Conservation (phyloP, 1,140 invertebrate species). For the Lasioglossum baleicum region DNA sequence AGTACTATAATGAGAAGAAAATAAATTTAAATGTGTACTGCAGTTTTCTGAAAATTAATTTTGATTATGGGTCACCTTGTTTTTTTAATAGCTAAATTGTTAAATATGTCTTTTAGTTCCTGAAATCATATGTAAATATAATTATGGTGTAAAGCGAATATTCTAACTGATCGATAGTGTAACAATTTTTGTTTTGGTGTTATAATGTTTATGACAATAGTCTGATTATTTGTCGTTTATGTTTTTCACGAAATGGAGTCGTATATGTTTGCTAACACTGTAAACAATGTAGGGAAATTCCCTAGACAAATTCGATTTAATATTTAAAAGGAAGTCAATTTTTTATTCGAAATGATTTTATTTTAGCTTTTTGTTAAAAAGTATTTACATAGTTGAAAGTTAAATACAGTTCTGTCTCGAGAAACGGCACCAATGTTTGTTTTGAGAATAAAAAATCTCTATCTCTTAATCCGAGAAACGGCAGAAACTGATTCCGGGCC, state of each 20-base stretch:
- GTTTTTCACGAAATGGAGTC: background rate
- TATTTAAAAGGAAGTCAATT: too few relatives aligned
- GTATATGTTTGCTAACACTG: background rate
- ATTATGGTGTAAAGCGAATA: slow-evolving; percentile 14
- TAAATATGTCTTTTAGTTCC: background rate
- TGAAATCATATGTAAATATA: background rate
- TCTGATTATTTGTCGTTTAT: background rate
- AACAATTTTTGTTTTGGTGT: background rate
- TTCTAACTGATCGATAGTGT: background rate
- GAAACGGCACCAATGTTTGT: too few relatives aligned
- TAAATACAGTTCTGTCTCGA: too few relatives aligned
- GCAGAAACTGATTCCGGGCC: too few relatives aligned
- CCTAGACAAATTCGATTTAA: too few relatives aligned
- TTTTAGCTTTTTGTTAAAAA: too few relatives aligned
- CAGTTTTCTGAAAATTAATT: background rate
- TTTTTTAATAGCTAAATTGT: background rate
- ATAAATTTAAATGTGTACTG: background rate
- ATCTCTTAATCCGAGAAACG: too few relatives aligned
- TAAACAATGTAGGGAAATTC: background rate
- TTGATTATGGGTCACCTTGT: background rate
- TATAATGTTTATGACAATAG: background rate
- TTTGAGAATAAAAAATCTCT: too few relatives aligned
- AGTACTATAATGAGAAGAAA: background rate
- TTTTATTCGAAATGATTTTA: too few relatives aligned
- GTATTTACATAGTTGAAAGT: too few relatives aligned